phyloP scores from a whole-genome alignment of 23 tunicate species.

The Aplidium turbinatum region DNA sequence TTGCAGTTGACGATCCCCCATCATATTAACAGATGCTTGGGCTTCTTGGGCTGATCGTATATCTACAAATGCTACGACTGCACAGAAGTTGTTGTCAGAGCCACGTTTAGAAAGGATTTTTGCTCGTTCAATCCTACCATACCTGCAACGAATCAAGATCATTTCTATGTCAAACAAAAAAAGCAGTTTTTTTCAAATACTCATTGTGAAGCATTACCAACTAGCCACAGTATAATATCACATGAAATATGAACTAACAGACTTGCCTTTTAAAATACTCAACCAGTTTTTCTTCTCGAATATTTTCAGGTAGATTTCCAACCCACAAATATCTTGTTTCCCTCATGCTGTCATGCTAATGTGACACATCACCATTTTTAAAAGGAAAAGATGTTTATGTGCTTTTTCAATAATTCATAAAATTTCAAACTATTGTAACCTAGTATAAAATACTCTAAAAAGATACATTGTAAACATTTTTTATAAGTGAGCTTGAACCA shows the following conservation, averaged over 20 bases:
- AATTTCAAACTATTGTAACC: too few species aligned
- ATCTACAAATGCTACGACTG: constrained; percentile 85
- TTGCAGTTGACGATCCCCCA: constrained; percentile 63
- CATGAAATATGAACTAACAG: neutral
- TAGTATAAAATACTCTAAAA: too few species aligned
- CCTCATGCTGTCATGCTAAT: constrained; percentile 53
- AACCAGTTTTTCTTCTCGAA: constrained; percentile 68
- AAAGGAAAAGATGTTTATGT: too few species aligned
- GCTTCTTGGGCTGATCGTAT: constrained; percentile 90
- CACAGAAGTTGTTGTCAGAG: constrained; percentile 46
- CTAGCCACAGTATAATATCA: neutral
- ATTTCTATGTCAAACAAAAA: neutral
- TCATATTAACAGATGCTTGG: constrained; percentile 51
- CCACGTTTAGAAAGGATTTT: constrained; percentile 61
- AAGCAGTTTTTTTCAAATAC: too few species aligned
- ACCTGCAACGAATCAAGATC: constrained; percentile 34
- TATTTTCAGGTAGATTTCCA: constrained; percentile 72
- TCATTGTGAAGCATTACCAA: neutral
- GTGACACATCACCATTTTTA: too few species aligned
- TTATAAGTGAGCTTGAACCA: too few species aligned
- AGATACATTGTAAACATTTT: too few species aligned
- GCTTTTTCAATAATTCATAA: too few species aligned
- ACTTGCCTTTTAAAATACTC: constrained; percentile 70
- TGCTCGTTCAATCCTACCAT: constrained; percentile 80
- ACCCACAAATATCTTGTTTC: constrained; percentile 92